Evolutionary conservation across 2,113 vertebrate species (phyloP), one percentile per base, ranked within the genome.

Genomic region (Pongo abelii): DNA sequence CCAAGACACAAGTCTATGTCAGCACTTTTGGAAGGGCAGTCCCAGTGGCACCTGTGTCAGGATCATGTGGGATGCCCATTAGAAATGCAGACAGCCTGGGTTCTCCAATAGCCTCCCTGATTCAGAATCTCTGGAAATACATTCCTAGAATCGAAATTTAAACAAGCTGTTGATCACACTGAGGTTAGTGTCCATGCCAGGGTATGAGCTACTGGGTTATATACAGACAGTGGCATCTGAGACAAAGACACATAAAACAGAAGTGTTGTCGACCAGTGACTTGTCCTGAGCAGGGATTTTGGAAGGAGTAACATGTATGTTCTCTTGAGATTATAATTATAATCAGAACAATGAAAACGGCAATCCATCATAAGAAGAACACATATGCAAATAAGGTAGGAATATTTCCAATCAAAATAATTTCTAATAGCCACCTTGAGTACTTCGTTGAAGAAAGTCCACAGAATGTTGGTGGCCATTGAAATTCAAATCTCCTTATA

Each of bases 21-120:
- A n/a, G 32, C 9, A 35, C 8, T 83, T 57, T 67, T 8, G 0
- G 27, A 70, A 69, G 70, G 38, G 48, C 0, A 1, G 27, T 13
- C 12, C 30, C 35, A 35, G 48, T 16, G 25, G 16, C 6, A 5
- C 25, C 35, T 69, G 55, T 43, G 9, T 92, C 77, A 70, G 74
- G 55, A 67, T n/a, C 9, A 2, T 61, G 40, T 67, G 67, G 32
- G 48, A 40, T 13, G 43, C 6, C 23, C 43, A 14, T 35, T 35
- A 46, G 57, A 93, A 46, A 67, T 46, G 78, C 69, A 80, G 52
- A 57, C n/a, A 75, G 40, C 67, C 48, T 84, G 8, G 6, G 46
- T 27, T 6, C 40, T 59, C 18, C 40, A 83, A 18, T 13, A 52
- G 27, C 22, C 8, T 50, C 38, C 69, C 35, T 70, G 77, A 70